phyloP scores from a whole-genome alignment of 1,140 invertebrate genomes.

The Plutomurus gul region DNA sequence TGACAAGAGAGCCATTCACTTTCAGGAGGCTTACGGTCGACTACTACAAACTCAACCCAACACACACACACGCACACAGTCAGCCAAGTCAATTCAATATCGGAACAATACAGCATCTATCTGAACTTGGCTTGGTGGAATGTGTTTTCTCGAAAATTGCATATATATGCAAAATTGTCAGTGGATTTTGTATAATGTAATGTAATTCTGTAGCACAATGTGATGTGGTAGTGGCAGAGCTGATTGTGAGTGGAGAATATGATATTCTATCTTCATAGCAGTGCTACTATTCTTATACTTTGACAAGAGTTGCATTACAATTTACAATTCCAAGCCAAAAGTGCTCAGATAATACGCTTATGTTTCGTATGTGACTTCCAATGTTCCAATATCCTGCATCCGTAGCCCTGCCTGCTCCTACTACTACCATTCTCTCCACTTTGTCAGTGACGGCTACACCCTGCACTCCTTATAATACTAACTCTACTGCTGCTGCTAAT shows the following conservation, averaged over 20 bases:
- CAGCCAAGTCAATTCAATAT: conserved; percentile 5
- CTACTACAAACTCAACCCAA: neutral
- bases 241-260: neutral
- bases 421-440: neutral
- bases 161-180: conserved; percentile 25
- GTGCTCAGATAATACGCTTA: conserved; percentile 22
- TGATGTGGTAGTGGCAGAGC: neutral
- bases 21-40: neutral
- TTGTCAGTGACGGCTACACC: too few species aligned
- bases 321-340: conserved; percentile 12
- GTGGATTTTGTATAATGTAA: conserved; percentile 30
- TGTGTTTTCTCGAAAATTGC: conserved; percentile 22
- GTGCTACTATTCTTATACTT: neutral
- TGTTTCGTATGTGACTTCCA: conserved; percentile 16
- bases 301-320: neutral
- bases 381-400: conserved; percentile 3
- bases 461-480: too few species aligned
- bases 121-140: conserved; percentile 7
- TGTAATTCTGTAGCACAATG: conserved; percentile 7
- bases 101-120: conserved; percentile 15
- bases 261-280: neutral
- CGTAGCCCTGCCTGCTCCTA: neutral
- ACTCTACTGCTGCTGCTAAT: too few species aligned
- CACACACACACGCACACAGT: too few species aligned
- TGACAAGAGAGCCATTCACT: conserved; percentile 11